A percentile compares a stretch with the other conserved stretches of the same genome.
phyloP scores from a whole-genome alignment of 2,888 invertebrate genomes.

The Cerastis rubricosa region DNA sequence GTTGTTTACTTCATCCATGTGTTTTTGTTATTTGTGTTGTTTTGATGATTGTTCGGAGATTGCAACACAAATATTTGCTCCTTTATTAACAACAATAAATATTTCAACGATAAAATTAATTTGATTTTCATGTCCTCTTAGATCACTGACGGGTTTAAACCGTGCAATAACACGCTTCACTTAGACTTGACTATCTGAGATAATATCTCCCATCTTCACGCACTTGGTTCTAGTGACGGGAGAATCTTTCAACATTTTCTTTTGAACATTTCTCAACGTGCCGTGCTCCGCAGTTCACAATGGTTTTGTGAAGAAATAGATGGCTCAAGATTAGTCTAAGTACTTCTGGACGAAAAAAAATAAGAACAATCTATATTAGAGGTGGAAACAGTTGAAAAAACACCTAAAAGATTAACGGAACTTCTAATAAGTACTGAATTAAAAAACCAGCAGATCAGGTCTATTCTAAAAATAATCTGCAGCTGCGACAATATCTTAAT shows the following conservation, averaged over 20 bases:
- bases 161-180: conserved; percentile 35
- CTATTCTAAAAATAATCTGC: conserved; percentile 15
- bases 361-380: not conserved
- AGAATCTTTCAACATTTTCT: conserved; percentile 64
- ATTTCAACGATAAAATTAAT: not conserved
- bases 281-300: conserved; percentile 48
- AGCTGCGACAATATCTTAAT: conserved; percentile 14
- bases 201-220: conserved; percentile 58
- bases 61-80: not conserved
- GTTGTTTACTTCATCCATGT: not conserved
- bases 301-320: conserved; percentile 63
- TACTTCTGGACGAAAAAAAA: conserved; percentile 34
- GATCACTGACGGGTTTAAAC: conserved; percentile 11
- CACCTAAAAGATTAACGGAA: conserved; percentile 1
- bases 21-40: not conserved
- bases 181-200: conserved; percentile 38
- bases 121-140: conserved; percentile 9
- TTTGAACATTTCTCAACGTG: conserved; percentile 58
- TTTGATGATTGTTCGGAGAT: not conserved
- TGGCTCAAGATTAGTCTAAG: conserved; percentile 50
- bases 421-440: not conserved
- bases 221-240: conserved; percentile 52
- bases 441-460: conserved; percentile 21
- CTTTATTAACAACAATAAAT: not conserved
- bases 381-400: not conserved